Conservation (phyloP, 2,113 vertebrate species). For the Alethe diademata region DNA sequence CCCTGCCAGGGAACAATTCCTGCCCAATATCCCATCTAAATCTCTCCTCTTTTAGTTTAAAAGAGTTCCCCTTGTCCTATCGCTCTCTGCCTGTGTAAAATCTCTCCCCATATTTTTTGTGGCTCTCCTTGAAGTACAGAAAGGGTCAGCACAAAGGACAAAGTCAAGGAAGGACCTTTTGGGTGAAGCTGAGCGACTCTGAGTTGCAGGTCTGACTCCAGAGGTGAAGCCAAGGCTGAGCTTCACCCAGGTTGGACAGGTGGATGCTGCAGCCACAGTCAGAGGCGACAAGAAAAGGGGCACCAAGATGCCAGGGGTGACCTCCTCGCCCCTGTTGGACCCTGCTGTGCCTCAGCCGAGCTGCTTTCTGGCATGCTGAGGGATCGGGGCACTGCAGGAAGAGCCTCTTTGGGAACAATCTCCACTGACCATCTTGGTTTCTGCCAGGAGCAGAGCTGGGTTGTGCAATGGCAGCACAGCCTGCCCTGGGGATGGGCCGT, state of each 20-base stretch:
- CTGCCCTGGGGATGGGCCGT: not conserved
- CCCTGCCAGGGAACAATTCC: rapidly evolving
- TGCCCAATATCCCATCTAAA: not conserved
- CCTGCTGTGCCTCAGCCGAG: not conserved
- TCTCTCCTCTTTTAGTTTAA: not conserved
- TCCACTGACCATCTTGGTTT: not conserved
- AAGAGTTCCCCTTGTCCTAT: not conserved
- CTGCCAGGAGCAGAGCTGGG: not conserved
- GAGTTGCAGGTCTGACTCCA: not conserved
- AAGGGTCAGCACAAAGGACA: not conserved
- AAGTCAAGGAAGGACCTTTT: rapidly evolving
- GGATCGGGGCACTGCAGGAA: not conserved
- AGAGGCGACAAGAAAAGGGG: not conserved
- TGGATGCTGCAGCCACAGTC: not conserved
- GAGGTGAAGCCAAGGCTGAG: not conserved
- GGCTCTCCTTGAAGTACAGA: not conserved
- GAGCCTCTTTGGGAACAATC: not conserved
- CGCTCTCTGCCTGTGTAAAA: not conserved
- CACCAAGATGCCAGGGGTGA: not conserved
- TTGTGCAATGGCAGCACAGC: not conserved
- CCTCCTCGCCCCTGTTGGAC: not conserved
- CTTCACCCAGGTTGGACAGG: not conserved
- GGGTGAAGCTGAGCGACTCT: not conserved
- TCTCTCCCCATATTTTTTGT: not conserved
- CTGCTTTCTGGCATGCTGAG: not conserved